These are phyloP conservation scores for Pseudomyrmex gracilis DNA, from an alignment of 1,140 invertebrate genomes.

Conservation along the genomic window DNA sequence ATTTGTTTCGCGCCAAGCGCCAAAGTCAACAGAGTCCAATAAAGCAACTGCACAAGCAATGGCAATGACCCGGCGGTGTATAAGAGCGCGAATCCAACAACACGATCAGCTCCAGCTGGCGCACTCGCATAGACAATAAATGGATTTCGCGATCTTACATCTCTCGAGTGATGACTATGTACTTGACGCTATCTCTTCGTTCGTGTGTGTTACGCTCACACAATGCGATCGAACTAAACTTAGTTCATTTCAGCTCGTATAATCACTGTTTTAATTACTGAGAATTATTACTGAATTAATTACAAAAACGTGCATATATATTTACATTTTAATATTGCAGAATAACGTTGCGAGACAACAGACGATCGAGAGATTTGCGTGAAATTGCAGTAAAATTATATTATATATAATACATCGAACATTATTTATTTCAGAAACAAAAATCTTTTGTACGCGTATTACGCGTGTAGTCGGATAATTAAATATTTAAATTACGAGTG, in stretches of 20 bases:
- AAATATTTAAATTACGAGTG: not conserved
- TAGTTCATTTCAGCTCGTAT: too few species aligned
- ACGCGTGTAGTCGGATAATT: constrained; percentile 12
- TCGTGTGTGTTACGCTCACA: not conserved
- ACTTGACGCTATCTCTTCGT: constrained; percentile 8
- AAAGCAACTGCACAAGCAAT: constrained; percentile 19
- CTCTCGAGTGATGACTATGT: constrained; percentile 39
- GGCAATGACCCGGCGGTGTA: constrained; percentile 64
- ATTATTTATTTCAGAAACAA: not conserved
- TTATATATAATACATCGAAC: not conserved
- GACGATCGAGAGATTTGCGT: too few species aligned
- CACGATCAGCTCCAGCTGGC: constrained; percentile 64
- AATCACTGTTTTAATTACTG: not conserved
- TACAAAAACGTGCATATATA: too few species aligned
- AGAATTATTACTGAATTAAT: not conserved
- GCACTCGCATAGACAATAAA: constrained; percentile 51
- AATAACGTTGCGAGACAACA: too few species aligned
- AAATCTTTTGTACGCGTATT: not conserved
- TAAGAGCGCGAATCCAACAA: constrained; percentile 8
- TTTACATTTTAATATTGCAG: too few species aligned
- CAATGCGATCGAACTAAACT: not conserved
- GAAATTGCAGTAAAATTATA: too few species aligned
- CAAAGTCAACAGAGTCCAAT: constrained; percentile 62
- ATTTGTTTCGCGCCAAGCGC: constrained; percentile 46
- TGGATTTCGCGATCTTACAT: constrained; percentile 56